Evolutionary conservation across 2,888 invertebrate genomes (phyloP).

Genomic region (Lithophane leautieri): DNA sequence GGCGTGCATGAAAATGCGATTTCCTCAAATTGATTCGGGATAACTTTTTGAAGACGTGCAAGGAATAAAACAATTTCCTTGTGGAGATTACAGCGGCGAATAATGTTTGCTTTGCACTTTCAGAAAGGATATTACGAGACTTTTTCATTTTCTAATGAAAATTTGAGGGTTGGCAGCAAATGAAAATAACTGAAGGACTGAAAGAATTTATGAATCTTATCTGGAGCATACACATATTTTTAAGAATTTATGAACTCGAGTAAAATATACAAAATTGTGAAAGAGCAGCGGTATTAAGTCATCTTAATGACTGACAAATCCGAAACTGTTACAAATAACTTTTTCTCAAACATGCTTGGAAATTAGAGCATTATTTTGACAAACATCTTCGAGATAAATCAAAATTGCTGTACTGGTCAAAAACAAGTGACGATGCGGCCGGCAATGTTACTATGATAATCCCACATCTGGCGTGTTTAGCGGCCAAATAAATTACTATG

Average conservation of each 20-base stretch:
- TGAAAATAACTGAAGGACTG: not conserved
- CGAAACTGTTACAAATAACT: not conserved
- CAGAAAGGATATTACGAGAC: slow-evolving; percentile 66
- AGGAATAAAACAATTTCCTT: slow-evolving; percentile 70
- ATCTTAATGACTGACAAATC: not conserved
- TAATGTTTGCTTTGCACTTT: slow-evolving; percentile 68
- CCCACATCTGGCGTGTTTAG: no score
- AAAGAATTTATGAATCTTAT: not conserved
- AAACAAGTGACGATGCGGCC: no score
- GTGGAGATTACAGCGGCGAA: slow-evolving; percentile 64
- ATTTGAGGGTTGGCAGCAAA: slow-evolving; percentile 26
- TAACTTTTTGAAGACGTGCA: slow-evolving; percentile 59
- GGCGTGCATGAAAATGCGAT: slow-evolving; percentile 64
- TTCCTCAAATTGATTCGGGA: slow-evolving; percentile 65
- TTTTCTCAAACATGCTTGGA: no score
- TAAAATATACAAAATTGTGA: not conserved
- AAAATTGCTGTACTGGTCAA: no score
- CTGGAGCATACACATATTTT: slow-evolving; percentile 1
- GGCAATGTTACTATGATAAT: no score
- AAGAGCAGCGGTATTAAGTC: not conserved
- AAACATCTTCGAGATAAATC: no score
- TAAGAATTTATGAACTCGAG: not conserved
- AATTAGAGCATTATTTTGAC: no score
- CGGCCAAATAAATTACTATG: no score
- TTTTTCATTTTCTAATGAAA: slow-evolving; percentile 56